phyloP scores from a whole-genome alignment of 2,797 vertebrate species.

The Vespertilio murinus region DNA sequence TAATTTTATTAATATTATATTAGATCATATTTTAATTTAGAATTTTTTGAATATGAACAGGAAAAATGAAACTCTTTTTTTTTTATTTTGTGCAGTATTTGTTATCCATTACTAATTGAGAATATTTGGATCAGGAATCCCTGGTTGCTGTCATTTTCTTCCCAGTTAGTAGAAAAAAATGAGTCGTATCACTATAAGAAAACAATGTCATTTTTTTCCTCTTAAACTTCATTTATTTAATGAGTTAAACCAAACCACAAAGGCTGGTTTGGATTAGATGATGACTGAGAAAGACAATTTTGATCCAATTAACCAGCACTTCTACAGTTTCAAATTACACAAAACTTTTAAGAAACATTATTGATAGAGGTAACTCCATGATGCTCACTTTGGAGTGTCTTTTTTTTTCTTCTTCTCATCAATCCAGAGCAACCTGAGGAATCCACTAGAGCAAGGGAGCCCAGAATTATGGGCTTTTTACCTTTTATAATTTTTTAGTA shows the following conservation, averaged over 20 bases:
- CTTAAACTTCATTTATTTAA: neutral
- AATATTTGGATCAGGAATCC: neutral
- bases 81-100: neutral
- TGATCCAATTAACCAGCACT: neutral
- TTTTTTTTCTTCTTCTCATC: neutral
- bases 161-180: neutral
- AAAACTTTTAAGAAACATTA: neutral
- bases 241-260: neutral
- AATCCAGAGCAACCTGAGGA: neutral
- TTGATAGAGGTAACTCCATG: neutral
- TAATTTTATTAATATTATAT: neutral
- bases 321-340: neutral
- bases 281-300: neutral
- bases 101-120: neutral
- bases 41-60: neutral
- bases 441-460: neutral
- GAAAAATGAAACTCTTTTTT: neutral
- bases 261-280: neutral
- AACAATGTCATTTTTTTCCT: neutral
- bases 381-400: neutral
- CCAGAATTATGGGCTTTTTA: neutral
- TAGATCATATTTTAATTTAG: neutral
- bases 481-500: neutral
- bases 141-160: neutral
- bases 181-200: neutral